Percentiles rank a stretch among this genome's conserved stretches.
Evolutionary conservation across 2,113 vertebrate genomes (phyloP).

Genomic region (Eurystomus gularis): DNA sequence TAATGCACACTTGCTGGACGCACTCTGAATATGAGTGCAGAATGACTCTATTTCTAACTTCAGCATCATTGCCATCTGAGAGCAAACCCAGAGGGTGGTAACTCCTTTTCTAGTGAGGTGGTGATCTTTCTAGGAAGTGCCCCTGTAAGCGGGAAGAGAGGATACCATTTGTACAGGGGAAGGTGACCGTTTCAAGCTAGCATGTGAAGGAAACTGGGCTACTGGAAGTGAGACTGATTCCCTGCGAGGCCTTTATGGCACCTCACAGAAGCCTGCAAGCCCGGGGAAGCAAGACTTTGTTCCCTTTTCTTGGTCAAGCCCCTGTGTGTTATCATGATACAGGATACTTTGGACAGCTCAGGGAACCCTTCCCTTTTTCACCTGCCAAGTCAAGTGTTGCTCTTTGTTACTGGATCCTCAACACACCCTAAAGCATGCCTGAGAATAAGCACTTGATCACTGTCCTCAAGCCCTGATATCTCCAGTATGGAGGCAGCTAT

Average conservation of each 20-base stretch:
- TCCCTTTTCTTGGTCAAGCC: neutral
- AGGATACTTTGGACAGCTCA: neutral
- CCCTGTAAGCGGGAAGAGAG: neutral
- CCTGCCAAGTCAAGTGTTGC: neutral
- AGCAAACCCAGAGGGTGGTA: neutral
- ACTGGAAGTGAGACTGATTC: neutral
- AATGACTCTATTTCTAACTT: neutral
- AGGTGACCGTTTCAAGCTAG: neutral
- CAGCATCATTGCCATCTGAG: fast-evolving
- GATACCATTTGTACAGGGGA: neutral
- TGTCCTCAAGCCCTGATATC: neutral
- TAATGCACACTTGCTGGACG: neutral
- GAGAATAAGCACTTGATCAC: neutral
- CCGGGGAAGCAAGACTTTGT: neutral
- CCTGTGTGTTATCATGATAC: neutral
- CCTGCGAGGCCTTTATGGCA: neutral
- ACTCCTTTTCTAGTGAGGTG: neutral
- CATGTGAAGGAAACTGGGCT: neutral
- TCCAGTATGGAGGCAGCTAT: neutral
- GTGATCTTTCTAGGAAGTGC: neutral
- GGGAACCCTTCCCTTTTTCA: neutral
- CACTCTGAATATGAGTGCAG: neutral
- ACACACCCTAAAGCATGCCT: neutral
- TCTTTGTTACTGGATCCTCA: neutral
- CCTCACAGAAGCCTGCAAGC: neutral